Evolutionary conservation across 2,888 invertebrate species (phyloP).

Genomic region (Antheraea assamensis): DNA sequence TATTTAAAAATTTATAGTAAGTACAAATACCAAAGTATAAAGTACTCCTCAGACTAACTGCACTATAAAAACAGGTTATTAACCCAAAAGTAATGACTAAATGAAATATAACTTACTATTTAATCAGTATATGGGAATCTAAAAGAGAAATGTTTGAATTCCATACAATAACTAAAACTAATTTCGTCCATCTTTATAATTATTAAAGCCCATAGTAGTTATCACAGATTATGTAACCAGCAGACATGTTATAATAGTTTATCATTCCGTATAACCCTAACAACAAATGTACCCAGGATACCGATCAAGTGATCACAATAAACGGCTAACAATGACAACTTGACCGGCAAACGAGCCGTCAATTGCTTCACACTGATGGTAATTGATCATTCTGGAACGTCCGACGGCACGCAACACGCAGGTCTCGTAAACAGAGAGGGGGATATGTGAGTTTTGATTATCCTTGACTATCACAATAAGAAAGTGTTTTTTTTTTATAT

Average conservation of each 20-base stretch:
- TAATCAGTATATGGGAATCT: too few relatives aligned
- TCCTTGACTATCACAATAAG: background rate
- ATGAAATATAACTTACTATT: too few relatives aligned
- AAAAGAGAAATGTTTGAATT: background rate
- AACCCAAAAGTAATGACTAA: too few relatives aligned
- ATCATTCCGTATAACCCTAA: slow-evolving; percentile 5
- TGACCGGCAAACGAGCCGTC: slow-evolving; percentile 38
- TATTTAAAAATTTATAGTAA: too few relatives aligned
- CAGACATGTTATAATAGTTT: background rate
- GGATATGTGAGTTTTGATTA: background rate
- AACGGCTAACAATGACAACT: slow-evolving; percentile 55
- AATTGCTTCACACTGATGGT: slow-evolving; percentile 57
- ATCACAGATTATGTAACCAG: background rate
- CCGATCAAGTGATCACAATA: slow-evolving; percentile 46
- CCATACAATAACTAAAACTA: background rate
- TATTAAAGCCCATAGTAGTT: background rate
- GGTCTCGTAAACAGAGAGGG: background rate
- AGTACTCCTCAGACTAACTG: too few relatives aligned
- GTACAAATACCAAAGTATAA: too few relatives aligned
- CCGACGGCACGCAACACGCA: slow-evolving; percentile 23
- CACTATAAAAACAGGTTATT: too few relatives aligned
- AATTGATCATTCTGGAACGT: slow-evolving; percentile 51
- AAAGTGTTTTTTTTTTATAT: background rate
- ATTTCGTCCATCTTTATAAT: background rate
- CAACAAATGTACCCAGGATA: slow-evolving; percentile 40